Evolutionary conservation across 1,140 invertebrate genomes (phyloP), one percentile per base, ranked within the genome.

Genomic region (Bombus huntii): DNA sequence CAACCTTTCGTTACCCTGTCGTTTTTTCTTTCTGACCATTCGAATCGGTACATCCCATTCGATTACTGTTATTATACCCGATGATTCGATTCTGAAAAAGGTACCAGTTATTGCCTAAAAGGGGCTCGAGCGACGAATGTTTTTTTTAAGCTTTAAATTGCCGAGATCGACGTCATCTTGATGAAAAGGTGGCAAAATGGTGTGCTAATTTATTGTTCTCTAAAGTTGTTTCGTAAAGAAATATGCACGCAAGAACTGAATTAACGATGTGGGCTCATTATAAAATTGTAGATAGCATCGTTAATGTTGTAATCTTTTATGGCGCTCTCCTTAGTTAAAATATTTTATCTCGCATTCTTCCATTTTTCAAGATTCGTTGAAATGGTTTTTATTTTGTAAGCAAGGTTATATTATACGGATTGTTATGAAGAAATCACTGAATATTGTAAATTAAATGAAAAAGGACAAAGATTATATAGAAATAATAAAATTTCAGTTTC

Each of bases 1-100:
- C 74, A 73, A 82, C 53, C 68, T 65, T 88, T 76, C 79, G 25
- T 86, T 65, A n/a, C 25, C 44, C 5, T 25, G 9, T 72, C 5
- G 15, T 25, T 31, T 25, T 34, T 42, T 57, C 9, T 31, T 13
- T 59, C 1, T 28, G 47, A 2, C 8, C 37, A 77, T 65, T 62
- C 37, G 25, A 39, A 31, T 31, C 71, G 28, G 13, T 47, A n/a
- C 15, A 12, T 31, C 15, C 39, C 3, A 25, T 13, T 47, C n/a
- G 42, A 74, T 74, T 34, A 74, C 31, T 28, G 8, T 57, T 47
- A 31, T 72, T 44, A 42, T n/a, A 72, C 39, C 25, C 28, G 28
- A 9, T n/a, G 37, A 42, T n/a, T 42, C 39, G 28, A 28, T 12
- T 39, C 37, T 13, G 68, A 39, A 39, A 25, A 28, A 71, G 25